These are phyloP conservation scores for Polyommatus icarus DNA, from an alignment of 2,888 invertebrate genomes.

Conservation along the genomic window DNA sequence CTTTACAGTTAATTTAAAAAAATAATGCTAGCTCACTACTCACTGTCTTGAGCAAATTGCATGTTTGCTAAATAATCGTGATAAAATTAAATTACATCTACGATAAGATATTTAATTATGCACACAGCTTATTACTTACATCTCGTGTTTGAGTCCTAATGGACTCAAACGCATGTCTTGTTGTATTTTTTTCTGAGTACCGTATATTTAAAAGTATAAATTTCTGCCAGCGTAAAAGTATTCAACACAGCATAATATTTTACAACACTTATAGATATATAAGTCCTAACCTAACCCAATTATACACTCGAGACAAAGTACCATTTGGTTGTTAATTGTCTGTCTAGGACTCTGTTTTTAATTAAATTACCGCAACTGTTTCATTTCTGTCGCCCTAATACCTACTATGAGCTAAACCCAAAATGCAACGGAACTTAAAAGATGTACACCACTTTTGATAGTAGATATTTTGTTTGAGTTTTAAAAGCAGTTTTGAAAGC, in stretches of 20 bases:
- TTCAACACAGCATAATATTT: too few relatives aligned
- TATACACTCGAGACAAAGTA: background rate
- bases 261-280: too few relatives aligned
- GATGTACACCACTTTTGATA: too few relatives aligned
- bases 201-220: background rate
- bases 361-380: constrained; percentile 17
- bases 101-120: too few relatives aligned
- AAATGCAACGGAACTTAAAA: background rate
- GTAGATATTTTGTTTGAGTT: background rate
- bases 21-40: background rate
- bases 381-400: background rate
- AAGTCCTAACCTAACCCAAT: too few relatives aligned
- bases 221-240: too few relatives aligned
- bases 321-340: constrained; percentile 23
- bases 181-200: too few relatives aligned
- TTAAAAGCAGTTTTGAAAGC: background rate
- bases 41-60: background rate
- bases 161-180: too few relatives aligned
- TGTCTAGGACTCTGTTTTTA: constrained; percentile 13
- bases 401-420: background rate
- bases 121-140: too few relatives aligned
- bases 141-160: too few relatives aligned
- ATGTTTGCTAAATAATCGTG: background rate
- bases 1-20: too few relatives aligned
- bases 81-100: background rate